A percentile compares a stretch with the other conserved stretches of the same genome.
Conservation (phyloP, 2,888 invertebrate genomes). For the Agrochola circellaris region DNA sequence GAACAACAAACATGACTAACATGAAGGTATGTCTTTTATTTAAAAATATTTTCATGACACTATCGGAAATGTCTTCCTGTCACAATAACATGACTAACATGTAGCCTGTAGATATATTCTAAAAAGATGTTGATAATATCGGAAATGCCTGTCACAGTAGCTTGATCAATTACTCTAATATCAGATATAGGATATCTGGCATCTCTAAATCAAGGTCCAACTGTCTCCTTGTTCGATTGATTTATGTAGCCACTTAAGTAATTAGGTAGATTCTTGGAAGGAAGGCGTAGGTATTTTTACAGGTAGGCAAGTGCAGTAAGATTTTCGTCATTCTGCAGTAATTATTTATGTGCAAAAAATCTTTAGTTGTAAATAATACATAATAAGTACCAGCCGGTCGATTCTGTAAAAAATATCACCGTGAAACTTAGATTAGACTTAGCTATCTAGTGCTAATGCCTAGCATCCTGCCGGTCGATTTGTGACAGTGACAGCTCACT, state of each 20-base stretch:
- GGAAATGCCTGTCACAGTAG: conserved; percentile 13
- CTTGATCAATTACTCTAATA: conserved; percentile 32
- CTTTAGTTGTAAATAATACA: background rate
- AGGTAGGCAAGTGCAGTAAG: background rate
- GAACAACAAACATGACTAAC: conserved; percentile 18
- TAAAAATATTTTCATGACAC: conserved; percentile 6
- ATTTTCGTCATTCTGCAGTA: background rate
- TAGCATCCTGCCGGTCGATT: too few species aligned
- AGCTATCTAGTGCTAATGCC: too few species aligned
- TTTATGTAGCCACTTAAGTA: background rate
- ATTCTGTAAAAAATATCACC: too few species aligned
- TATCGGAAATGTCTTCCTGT: conserved; percentile 16
- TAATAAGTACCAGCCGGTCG: too few species aligned
- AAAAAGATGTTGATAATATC: conserved; percentile 12
- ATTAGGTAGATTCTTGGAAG: too few species aligned
- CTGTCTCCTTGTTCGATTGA: background rate
- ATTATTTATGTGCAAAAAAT: background rate
- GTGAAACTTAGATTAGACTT: too few species aligned
- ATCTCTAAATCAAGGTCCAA: background rate
- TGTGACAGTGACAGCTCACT: too few species aligned
- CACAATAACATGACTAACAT: background rate
- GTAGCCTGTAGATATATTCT: background rate
- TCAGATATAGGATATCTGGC: conserved; percentile 6
- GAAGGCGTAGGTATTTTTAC: background rate
- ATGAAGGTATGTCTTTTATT: background rate